phyloP scores from a whole-genome alignment of 2,797 vertebrate species.

The Smutsia gigantea region DNA sequence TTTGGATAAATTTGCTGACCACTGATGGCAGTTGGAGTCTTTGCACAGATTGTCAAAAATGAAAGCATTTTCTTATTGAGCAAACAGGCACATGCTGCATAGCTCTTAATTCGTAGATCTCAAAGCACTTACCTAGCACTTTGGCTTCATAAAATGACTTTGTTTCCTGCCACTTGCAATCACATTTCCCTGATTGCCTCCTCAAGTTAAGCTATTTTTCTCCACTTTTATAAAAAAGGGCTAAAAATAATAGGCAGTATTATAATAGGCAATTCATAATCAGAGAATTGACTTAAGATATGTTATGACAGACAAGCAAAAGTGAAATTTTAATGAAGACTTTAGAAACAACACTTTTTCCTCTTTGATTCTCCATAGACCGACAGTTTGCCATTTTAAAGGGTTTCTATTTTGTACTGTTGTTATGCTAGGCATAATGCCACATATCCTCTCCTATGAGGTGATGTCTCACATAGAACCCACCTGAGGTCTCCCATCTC shows the following conservation, averaged over 20 bases:
- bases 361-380: constrained; percentile 55
- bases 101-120: constrained; percentile 46
- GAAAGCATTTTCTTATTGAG: constrained; percentile 52
- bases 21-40: background rate
- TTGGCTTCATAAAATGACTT: constrained; percentile 47
- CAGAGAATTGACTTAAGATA: constrained; percentile 74
- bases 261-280: constrained; percentile 71
- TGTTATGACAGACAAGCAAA: constrained; percentile 66
- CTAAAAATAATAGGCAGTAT: constrained; percentile 74
- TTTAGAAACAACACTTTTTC: constrained; percentile 60
- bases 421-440: background rate
- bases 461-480: constrained; percentile 8
- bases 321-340: constrained; percentile 74
- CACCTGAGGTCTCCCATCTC: background rate
- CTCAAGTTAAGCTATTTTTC: constrained; percentile 75
- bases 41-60: background rate
- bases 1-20: constrained; percentile 35
- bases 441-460: constrained; percentile 7
- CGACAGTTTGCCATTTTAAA: constrained; percentile 68
- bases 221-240: constrained; percentile 65
- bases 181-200: constrained; percentile 64
- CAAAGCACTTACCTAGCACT: constrained; percentile 44
- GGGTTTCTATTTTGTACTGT: constrained; percentile 57
- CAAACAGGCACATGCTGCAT: background rate
- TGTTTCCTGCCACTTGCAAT: constrained; percentile 38